Evolutionary conservation across 2,888 invertebrate species (phyloP), one percentile per base, ranked within the genome.

Genomic region (Diogma glabrata): DNA sequence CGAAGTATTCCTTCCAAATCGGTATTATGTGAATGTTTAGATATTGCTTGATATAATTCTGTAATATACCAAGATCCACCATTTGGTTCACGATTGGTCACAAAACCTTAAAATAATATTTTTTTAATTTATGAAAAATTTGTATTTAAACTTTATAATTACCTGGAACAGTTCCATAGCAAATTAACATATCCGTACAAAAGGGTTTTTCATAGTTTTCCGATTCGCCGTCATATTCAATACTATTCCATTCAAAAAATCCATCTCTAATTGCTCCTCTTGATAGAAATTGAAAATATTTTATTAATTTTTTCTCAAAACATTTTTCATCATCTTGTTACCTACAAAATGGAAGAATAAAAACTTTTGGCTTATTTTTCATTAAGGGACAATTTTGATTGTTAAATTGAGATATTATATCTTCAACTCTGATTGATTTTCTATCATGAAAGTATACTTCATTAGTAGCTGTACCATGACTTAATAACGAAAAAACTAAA

Each of bases 171-270:
- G 43, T 43, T 1, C 43, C 43, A 22, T 43, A 43, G 16, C 43
- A 43, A 14, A 43, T 43, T 14, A 43, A 22, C 43, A 43, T 43
- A 43, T 43, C 43, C 22, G 20, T 20, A 43, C 43, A 43, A 43
- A 43, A 43, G 20, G 43, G 43, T 14, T 22, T 22, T 22, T 43
- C 43, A 4, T 7, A 22, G 14, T 43, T 43, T 5, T n/a, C n/a
- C 14, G 43, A 22, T n/a, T n/a, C n/a, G n/a, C n/a, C n/a, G n/a
- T n/a, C n/a, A n/a, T n/a, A n/a, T n/a, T n/a, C n/a, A n/a, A n/a
- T n/a, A n/a, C n/a, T n/a, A n/a, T n/a, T n/a, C n/a, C n/a, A n/a
- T n/a, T n/a, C n/a, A n/a, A n/a, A n/a, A n/a, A n/a, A n/a, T n/a
- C n/a, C n/a, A n/a, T n/a, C n/a, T n/a, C n/a, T n/a, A n/a, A n/a